A percentile compares a stretch with the other conserved stretches of the same genome.
Evolutionary conservation across 1,140 invertebrate species (phyloP).

Genomic region (Eupristina koningsbergeri): DNA sequence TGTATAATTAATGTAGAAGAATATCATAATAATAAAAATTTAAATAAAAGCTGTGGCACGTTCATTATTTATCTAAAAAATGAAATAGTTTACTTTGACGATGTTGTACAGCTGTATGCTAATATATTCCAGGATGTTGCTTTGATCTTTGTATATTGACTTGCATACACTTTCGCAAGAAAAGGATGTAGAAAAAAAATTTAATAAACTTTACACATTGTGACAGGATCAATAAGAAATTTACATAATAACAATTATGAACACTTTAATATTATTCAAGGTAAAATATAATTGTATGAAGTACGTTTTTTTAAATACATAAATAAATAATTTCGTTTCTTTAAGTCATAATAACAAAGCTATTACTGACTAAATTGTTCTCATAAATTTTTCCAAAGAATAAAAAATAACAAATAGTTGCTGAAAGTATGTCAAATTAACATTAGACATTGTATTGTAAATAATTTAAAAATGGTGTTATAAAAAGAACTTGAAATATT

Average conservation of each 20-base stretch:
- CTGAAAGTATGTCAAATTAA: neutral
- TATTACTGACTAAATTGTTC: too few relatives aligned
- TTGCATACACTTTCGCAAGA: neutral
- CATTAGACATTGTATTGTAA: neutral
- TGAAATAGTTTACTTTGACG: neutral
- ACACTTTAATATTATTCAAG: neutral
- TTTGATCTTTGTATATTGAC: neutral
- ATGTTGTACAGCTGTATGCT: neutral
- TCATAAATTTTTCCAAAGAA: neutral
- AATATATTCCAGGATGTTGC: neutral
- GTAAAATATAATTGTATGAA: neutral
- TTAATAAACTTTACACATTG: neutral
- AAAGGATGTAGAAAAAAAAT: neutral
- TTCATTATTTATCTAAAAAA: neutral
- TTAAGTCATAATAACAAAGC: neutral
- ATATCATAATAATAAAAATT: too few relatives aligned
- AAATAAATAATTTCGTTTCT: neutral
- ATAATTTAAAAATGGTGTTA: neutral
- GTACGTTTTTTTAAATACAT: neutral
- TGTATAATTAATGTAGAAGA: too few relatives aligned
- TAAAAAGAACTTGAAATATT: too few relatives aligned
- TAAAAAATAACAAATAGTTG: neutral
- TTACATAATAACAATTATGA: neutral
- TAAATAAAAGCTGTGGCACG: too few relatives aligned
- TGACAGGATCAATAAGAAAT: neutral